A percentile compares a stretch with the other conserved stretches of the same genome.
phyloP scores from a whole-genome alignment of 2,113 vertebrate genomes.

The Sinocyclocheilus maitianheensis region DNA sequence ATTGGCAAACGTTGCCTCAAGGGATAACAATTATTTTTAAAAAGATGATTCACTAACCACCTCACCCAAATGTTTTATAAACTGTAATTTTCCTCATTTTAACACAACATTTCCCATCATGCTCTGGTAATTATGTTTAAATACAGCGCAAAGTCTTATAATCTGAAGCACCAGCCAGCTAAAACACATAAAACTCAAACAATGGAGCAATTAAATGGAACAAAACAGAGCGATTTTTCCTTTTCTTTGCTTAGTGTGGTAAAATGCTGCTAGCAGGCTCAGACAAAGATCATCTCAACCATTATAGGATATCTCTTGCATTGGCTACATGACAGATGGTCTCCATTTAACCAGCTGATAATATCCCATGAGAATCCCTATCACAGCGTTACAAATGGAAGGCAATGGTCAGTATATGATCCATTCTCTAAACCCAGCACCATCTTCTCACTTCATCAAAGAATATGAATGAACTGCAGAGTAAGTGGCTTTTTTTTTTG shows the following conservation, averaged over 20 bases:
- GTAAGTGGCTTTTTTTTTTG: background rate
- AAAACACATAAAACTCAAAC: constrained; percentile 14
- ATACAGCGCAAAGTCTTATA: constrained; percentile 8
- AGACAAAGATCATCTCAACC: background rate
- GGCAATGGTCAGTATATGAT: constrained; percentile 29
- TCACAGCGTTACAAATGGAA: constrained; percentile 46
- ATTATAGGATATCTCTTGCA: constrained; percentile 28
- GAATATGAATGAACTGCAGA: constrained; percentile 7
- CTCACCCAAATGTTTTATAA: background rate
- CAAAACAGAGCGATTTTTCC: constrained; percentile 3
- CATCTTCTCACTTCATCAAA: constrained; percentile 15
- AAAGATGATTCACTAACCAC: background rate
- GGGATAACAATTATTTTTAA: background rate
- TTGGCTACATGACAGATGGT: constrained; percentile 48
- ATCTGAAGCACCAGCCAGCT: constrained; percentile 21
- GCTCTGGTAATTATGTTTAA: constrained; percentile 14
- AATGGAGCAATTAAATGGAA: constrained; percentile 29
- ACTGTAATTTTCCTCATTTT: background rate
- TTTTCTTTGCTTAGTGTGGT: background rate
- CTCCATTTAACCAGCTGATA: constrained; percentile 58
- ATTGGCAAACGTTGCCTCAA: background rate
- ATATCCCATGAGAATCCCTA: constrained; percentile 46
- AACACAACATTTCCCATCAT: constrained; percentile 18
- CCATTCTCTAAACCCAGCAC: constrained; percentile 16
- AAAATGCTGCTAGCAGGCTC: background rate